Conservation (phyloP, 2,888 invertebrate genomes). For the Ceratothoa steindachneri region DNA sequence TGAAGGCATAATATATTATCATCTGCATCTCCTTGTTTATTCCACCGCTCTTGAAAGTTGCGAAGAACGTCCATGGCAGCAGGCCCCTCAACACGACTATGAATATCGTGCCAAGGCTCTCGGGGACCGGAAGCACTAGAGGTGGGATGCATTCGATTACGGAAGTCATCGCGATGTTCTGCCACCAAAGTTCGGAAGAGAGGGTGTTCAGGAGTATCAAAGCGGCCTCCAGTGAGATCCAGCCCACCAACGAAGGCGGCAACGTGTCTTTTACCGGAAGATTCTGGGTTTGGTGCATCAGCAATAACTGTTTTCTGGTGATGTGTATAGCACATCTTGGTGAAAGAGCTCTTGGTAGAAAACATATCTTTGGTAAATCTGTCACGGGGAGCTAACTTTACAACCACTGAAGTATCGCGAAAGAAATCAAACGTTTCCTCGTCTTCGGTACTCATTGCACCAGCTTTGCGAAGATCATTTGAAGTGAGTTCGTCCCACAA, state of each 20-base stretch:
- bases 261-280: slow-evolving; percentile 29
- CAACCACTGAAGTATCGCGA: slow-evolving; percentile 34
- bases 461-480: slow-evolving; percentile 33
- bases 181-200: slow-evolving; percentile 33
- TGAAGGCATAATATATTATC: slow-evolving; percentile 22
- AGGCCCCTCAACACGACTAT: slow-evolving; percentile 43
- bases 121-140: slow-evolving; percentile 43
- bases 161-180: slow-evolving; percentile 44
- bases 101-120: slow-evolving; percentile 48
- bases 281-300: slow-evolving; percentile 30
- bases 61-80: slow-evolving; percentile 44
- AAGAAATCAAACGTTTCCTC: slow-evolving; percentile 46
- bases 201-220: slow-evolving; percentile 39
- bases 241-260: slow-evolving; percentile 46
- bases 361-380: slow-evolving; percentile 41
- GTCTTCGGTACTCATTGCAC: slow-evolving; percentile 48
- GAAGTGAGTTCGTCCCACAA: slow-evolving; percentile 47
- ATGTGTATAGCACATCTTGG: slow-evolving; percentile 44
- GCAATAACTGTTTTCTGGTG: slow-evolving; percentile 47
- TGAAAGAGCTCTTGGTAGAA: slow-evolving; percentile 45
- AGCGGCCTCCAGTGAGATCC: slow-evolving; percentile 46
- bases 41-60: slow-evolving; percentile 47
- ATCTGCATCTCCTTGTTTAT: slow-evolving; percentile 30
- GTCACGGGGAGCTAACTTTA: slow-evolving; percentile 35
- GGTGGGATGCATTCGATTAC: slow-evolving; percentile 36